Conservation (phyloP, 2,888 invertebrate species). For the Hofmannophila pseudospretella region DNA sequence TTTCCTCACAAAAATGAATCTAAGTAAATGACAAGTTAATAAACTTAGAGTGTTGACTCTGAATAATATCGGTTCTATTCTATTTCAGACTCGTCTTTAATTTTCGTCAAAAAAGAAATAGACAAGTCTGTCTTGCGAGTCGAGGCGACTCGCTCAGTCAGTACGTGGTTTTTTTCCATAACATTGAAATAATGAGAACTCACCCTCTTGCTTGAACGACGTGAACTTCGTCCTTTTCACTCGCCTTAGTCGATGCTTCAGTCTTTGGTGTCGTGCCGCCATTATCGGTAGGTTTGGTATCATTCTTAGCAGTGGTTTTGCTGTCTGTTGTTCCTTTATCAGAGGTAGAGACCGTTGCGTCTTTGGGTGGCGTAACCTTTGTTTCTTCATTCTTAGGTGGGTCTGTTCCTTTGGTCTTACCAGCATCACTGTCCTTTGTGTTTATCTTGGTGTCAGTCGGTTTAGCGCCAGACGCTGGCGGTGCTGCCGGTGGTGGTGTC, state of each 20-base stretch:
- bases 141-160: too few species aligned
- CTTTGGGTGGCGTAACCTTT: not conserved
- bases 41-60: too few species aligned
- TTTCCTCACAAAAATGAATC: too few species aligned
- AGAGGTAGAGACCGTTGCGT: not conserved
- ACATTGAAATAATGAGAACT: too few species aligned
- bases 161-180: too few species aligned
- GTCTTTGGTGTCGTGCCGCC: conserved; percentile 20
- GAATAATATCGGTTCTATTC: too few species aligned
- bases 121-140: too few species aligned
- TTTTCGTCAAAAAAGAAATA: too few species aligned
- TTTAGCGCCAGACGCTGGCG: not conserved
- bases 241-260: conserved; percentile 19
- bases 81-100: too few species aligned
- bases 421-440: conserved; percentile 14
- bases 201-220: conserved; percentile 8
- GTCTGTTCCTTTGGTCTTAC: not conserved
- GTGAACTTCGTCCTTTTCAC: conserved; percentile 22
- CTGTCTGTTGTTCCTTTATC: conserved; percentile 5
- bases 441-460: conserved; percentile 16
- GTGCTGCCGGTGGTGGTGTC: too few species aligned
- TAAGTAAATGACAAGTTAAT: too few species aligned
- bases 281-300: conserved; percentile 18
- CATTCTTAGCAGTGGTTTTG: conserved; percentile 12
- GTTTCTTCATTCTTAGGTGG: not conserved